A percentile compares a stretch with the other conserved stretches of the same genome.
Evolutionary conservation across 2,888 invertebrate species (phyloP).

Genomic region (Ormia ochracea): DNA sequence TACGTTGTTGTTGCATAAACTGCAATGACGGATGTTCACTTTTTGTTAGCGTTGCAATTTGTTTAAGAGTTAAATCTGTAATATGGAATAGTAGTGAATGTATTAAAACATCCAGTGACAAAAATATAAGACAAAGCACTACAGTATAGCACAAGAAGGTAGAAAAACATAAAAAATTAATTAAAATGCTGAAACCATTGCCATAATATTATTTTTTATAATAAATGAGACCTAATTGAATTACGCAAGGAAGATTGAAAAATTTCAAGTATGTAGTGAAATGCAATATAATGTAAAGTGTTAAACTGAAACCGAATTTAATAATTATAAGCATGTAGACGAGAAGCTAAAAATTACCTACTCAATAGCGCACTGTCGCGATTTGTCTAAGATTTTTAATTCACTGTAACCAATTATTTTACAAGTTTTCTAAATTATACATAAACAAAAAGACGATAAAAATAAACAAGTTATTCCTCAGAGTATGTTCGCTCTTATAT

Average conservation of each 20-base stretch:
- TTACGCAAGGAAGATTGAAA: neutral
- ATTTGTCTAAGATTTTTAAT: too few species aligned
- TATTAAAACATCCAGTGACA: neutral
- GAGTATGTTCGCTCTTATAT: too few species aligned
- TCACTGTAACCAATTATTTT: too few species aligned
- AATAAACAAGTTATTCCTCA: too few species aligned
- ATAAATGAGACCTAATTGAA: neutral
- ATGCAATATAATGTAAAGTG: too few species aligned
- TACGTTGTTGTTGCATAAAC: slow-evolving; percentile 74
- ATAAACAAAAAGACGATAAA: too few species aligned
- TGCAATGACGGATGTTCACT: slow-evolving; percentile 71
- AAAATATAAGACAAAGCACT: neutral
- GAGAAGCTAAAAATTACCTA: too few species aligned
- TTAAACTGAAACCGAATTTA: too few species aligned
- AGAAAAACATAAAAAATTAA: neutral
- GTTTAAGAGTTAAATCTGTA: slow-evolving; percentile 46
- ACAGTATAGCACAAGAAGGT: neutral
- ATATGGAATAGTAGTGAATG: slow-evolving; percentile 12
- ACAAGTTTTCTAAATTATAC: too few species aligned
- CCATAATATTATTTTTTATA: neutral
- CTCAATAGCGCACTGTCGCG: too few species aligned
- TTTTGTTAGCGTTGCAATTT: slow-evolving; percentile 53
- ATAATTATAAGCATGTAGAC: too few species aligned
- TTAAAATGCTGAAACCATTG: neutral
- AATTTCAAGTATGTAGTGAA: neutral